phyloP scores from a whole-genome alignment of 1,140 invertebrate genomes.

The Dysdera silvatica region DNA sequence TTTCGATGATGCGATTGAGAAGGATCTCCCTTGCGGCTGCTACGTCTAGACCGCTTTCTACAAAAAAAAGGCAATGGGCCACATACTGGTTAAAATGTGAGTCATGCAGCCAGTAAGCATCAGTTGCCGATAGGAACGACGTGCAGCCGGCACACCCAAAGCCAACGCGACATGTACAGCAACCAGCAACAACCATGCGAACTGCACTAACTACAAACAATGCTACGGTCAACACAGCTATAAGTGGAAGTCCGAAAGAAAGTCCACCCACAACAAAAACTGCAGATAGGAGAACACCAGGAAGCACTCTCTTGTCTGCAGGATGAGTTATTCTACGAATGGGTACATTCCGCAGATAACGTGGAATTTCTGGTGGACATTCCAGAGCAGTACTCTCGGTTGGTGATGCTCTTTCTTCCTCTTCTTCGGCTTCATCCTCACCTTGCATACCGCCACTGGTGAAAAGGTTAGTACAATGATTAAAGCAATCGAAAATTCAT shows the following conservation, averaged over 20 bases:
- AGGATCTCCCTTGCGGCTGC: conserved; percentile 13
- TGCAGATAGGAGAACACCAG: conserved; percentile 14
- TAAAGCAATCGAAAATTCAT: too few species aligned
- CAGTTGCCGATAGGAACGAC: conserved; percentile 13
- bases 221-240: conserved; percentile 8
- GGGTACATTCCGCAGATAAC: conserved; percentile 23
- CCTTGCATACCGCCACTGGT: too few species aligned
- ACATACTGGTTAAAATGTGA: conserved; percentile 22
- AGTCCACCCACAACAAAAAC: conserved; percentile 15
- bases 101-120: conserved; percentile 27
- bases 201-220: conserved; percentile 7
- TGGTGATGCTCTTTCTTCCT: conserved; percentile 19
- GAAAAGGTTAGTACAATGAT: too few species aligned
- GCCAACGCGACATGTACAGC: conserved; percentile 16
- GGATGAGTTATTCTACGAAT: conserved; percentile 21
- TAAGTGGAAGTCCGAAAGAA: conserved; percentile 15
- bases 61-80: conserved; percentile 25
- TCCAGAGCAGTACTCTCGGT: conserved; percentile 19
- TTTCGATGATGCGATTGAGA: conserved; percentile 18
- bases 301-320: conserved; percentile 13
- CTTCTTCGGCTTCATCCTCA: conserved; percentile 6
- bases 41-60: conserved; percentile 21
- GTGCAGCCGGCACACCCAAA: conserved; percentile 14
- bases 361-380: conserved; percentile 5
- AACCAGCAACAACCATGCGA: conserved; percentile 4